Percentiles rank a stretch among this genome's conserved stretches.
These are phyloP conservation scores for Euglossa dilemma DNA, from an alignment of 1,140 invertebrate species.

Conservation along the genomic window DNA sequence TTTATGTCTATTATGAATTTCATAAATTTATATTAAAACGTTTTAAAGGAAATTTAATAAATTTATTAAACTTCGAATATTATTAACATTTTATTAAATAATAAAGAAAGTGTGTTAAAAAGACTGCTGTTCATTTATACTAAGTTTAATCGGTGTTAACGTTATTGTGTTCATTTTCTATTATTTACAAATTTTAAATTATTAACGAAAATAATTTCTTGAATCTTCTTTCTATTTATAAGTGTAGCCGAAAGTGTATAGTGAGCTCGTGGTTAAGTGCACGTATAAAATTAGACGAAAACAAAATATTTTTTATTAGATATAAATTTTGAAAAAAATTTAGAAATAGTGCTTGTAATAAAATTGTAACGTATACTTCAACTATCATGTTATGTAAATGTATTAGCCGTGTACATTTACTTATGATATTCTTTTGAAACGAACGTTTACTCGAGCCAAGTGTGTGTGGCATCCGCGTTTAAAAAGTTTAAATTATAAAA, in stretches of 20 bases:
- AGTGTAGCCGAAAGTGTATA: neutral
- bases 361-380: neutral
- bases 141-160: neutral
- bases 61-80: neutral
- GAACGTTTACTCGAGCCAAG: too few relatives aligned
- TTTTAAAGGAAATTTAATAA: neutral
- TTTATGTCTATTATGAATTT: neutral
- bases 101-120: neutral
- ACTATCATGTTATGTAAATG: neutral
- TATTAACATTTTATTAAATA: neutral
- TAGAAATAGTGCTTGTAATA: neutral
- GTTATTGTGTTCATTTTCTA: neutral
- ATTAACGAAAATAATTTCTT: neutral
- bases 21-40: neutral
- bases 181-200: neutral
- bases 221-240: neutral
- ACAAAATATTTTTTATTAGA: neutral
- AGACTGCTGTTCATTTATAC: neutral
- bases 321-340: neutral
- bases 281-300: neutral
- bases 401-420: neutral
- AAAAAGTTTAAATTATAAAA: neutral
- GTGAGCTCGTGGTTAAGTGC: neutral
- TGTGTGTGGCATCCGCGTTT: neutral
- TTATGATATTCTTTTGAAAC: neutral